Conservation (phyloP, 1,140 invertebrate species). For the Drosophila subpulchrella region DNA sequence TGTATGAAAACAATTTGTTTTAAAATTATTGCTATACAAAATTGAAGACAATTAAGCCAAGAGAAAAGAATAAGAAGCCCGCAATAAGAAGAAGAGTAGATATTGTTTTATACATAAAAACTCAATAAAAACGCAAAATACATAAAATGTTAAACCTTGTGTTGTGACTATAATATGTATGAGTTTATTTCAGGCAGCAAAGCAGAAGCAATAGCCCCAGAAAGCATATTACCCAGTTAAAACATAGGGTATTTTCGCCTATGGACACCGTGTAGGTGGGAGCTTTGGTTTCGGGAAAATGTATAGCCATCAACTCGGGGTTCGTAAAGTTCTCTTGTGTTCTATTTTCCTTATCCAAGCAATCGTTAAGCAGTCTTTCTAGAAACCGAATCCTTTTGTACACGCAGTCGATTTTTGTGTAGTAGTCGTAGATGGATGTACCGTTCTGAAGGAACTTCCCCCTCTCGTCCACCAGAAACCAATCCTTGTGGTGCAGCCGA, state of each 20-base stretch:
- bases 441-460: constrained; percentile 4
- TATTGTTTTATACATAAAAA: constrained; percentile 83
- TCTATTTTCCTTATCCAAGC: background rate
- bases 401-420: background rate
- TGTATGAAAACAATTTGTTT: constrained; percentile 65
- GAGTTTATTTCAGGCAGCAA: constrained; percentile 13
- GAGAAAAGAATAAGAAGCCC: constrained; percentile 25
- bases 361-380: background rate
- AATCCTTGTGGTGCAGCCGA: background rate
- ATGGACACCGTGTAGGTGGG: background rate
- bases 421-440: background rate
- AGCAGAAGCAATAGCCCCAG: background rate
- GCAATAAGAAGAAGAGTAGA: constrained; percentile 56
- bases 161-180: constrained; percentile 3
- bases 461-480: constrained; percentile 3
- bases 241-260: background rate
- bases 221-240: constrained; percentile 1
- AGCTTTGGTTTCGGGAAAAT: background rate
- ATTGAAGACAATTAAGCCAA: constrained; percentile 25
- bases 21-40: constrained; percentile 59
- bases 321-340: background rate
- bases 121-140: constrained; percentile 81
- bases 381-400: background rate
- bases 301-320: background rate
- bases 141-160: constrained; percentile 64